phyloP scores from a whole-genome alignment of 92 coral and sea anemone genomes.

The Chrysogorgia sp. region DNA sequence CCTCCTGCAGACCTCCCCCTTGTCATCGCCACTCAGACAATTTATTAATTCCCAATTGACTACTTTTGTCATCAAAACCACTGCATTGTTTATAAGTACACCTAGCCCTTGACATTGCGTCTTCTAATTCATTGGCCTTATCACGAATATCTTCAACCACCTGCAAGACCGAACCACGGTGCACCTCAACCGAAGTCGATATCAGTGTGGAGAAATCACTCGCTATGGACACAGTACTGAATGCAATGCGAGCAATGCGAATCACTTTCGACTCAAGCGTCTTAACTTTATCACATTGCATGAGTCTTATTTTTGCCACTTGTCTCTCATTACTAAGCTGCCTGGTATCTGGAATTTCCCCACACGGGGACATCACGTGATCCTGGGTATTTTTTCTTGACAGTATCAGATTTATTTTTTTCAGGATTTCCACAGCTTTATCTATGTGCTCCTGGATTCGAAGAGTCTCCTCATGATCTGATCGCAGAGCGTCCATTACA shows the following conservation, averaged over 20 bases:
- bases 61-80: no score
- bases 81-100: no score
- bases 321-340: no score
- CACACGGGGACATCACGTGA: no score
- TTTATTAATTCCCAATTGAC: no score
- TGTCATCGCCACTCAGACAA: no score
- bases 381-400: no score
- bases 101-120: no score
- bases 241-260: neutral
- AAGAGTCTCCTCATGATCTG: neutral
- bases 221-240: neutral
- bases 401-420: neutral
- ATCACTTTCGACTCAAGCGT: neutral
- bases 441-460: neutral
- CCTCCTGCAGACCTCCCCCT: no score
- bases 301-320: neutral
- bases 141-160: slow-evolving; percentile 3
- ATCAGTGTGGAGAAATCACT: neutral
- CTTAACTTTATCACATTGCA: neutral
- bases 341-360: no score
- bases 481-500: neutral
- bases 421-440: neutral
- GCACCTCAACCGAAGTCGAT: neutral
- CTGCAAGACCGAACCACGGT: neutral
- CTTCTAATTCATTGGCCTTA: neutral